Evolutionary conservation across 2,113 vertebrate species (phyloP), one percentile per base, ranked within the genome.

Genomic region (Charadrius vociferus): DNA sequence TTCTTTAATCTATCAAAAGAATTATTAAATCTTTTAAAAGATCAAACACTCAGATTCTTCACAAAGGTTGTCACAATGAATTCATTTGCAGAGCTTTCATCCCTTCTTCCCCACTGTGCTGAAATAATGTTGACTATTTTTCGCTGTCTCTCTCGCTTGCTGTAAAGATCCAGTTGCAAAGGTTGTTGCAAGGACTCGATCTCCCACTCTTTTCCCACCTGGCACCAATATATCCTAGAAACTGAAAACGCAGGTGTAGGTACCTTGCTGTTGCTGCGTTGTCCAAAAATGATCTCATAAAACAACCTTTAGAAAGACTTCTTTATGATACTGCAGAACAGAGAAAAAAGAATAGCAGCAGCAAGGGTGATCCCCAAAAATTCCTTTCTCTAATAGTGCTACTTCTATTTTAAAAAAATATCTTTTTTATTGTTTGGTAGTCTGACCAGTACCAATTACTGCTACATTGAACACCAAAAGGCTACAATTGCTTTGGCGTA

Each of bases 11-110:
- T 97, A 90, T 96, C 95, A 90, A 96, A 97, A 97, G 96, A 98
- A 98, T 98, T 97, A 97, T 97, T 96, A 97, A 97, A 96, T 95
- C 92, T 94, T 98, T 97, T 97, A 95, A 88, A 95, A 97, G 97
- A 98, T 98, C 96, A 98, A 97, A 97, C 86, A 39, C 91, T 10
- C 65, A 86, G 91, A 91, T 93, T 96, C 94, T 90, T 96, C 95
- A 97, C 96, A 97, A 97, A 98, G 93, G 93, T 96, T 98, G 98
- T 98, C 96, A 95, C 88, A 94, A 90, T 97, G 96, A 96, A 98
- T 98, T 96, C 94, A 90, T 95, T 86, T 88, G 78, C 93, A 79
- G 94, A 94, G 94, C 96, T 97, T 97, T 98, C 85, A 91, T 97
- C 96, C 91, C 77, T 93, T 91, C 95, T 90, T 92, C 88, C 96